Conservation (phyloP, 2,113 vertebrate genomes). For the Lampris megalopsis region DNA sequence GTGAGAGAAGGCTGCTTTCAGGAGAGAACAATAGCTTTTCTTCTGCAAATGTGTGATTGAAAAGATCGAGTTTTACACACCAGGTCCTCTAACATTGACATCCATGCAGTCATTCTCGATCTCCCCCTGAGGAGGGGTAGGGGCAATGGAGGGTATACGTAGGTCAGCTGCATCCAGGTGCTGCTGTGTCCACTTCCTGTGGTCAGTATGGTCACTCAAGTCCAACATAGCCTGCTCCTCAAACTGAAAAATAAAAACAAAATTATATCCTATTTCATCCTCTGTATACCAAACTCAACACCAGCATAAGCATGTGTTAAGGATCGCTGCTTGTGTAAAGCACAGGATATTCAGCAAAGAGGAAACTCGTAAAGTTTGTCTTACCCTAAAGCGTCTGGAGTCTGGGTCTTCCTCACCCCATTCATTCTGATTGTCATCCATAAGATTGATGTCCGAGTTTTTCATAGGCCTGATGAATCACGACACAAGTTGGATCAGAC, state of each 20-base stretch:
- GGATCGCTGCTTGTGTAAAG: not conserved
- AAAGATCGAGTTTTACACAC: conserved; percentile 64
- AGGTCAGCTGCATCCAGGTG: conserved; percentile 92
- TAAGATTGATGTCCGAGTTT: conserved; percentile 90
- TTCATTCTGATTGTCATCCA: conserved; percentile 96
- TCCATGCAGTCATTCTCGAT: conserved; percentile 96
- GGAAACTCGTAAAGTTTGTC: not conserved
- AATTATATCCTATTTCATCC: not conserved
- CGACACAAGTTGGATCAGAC: conserved; percentile 19
- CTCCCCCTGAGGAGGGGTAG: conserved; percentile 95
- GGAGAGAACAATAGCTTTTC: too few relatives aligned
- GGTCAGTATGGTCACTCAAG: conserved; percentile 89
- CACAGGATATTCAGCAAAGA: not conserved
- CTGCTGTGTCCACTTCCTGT: conserved; percentile 84
- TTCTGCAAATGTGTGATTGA: too few relatives aligned
- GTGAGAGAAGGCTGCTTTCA: too few relatives aligned
- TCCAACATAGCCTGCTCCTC: conserved; percentile 86
- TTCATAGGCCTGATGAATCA: conserved; percentile 88
- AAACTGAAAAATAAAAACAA: conserved; percentile 61
- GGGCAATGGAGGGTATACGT: conserved; percentile 91
- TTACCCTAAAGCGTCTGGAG: conserved; percentile 92
- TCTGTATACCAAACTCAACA: conserved; percentile 9
- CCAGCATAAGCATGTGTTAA: not conserved
- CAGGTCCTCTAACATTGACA: conserved; percentile 96
- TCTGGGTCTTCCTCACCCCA: conserved; percentile 94